Evolutionary conservation across 2,888 invertebrate species (phyloP), one percentile per base, ranked within the genome.

Genomic region (Pasiphila rectangulata): DNA sequence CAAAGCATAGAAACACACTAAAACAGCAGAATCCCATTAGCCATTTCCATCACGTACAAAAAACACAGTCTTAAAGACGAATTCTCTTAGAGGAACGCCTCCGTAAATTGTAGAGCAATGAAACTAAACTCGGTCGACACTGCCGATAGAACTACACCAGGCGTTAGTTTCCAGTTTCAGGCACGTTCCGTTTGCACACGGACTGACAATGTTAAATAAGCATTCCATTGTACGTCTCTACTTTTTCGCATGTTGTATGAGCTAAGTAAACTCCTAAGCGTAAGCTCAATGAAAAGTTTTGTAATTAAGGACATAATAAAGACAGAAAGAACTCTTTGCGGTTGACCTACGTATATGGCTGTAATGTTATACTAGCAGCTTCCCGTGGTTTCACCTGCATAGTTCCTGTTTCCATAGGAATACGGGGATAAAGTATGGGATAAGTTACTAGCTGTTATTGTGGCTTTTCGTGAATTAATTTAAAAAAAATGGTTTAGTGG

Each of bases 61-160:
- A 24, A 13, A 32, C 12, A 10, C 19, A 20, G 25, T 16, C 7
- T 13, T 6, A 34, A 34, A 25, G 17, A 3, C 2, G 19, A 17
- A 10, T 20, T 25, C 3, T 20, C 10, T 16, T 16, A 6, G 7
- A n/a, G n/a, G n/a, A n/a, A n/a, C 6, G 20, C 36, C 43, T 36
- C 10, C 32, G 38, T 29, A 40, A 46, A 20, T 21, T n/a, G 25
- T 1, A 36, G 17, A 34, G 46, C 24, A 48, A 43, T 38, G 21
- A 34, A 37, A 30, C 17, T 13, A 2, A 20, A 13, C 27, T 16
- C 15, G 21, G 25, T 7, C 13, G 25, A 10, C 41, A 24, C 19
- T 32, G 41, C 41, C 41, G 30, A 19, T 30, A 37, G 21, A 37
- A 32, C 21, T 9, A 17, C 34, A 12, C 29, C 15, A 48, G 48